These are phyloP conservation scores for Caiman crocodilus DNA, from an alignment of 2,797 vertebrate genomes.

Conservation along the genomic window DNA sequence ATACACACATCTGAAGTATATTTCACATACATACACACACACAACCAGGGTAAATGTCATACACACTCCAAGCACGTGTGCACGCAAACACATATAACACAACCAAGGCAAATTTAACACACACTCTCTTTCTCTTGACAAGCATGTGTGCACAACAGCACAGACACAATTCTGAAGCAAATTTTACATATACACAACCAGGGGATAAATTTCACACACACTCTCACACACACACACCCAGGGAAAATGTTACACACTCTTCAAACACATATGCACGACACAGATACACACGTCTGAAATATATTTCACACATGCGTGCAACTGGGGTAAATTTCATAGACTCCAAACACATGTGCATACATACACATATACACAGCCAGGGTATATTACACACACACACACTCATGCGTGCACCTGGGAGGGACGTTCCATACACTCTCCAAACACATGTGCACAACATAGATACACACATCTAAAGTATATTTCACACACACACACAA, in stretches of 20 bases:
- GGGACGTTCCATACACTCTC: too few relatives aligned
- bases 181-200: background rate
- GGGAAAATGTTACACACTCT: background rate
- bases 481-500: too few relatives aligned
- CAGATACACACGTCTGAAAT: background rate
- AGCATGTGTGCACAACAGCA: background rate
- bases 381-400: background rate
- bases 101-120: too few relatives aligned
- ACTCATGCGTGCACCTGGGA: background rate
- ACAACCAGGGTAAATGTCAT: too few relatives aligned
- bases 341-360: background rate
- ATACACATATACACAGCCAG: background rate
- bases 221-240: accelerated
- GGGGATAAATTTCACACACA: background rate
- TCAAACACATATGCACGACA: too few relatives aligned
- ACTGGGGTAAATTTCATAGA: too few relatives aligned
- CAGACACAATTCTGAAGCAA: background rate
- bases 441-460: background rate
- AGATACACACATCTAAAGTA: background rate
- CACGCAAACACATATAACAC: too few relatives aligned
- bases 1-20: background rate
- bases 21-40: too few relatives aligned
- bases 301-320: too few relatives aligned
- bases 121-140: background rate
- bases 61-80: too few relatives aligned